Evolutionary conservation across 2,113 vertebrate genomes (phyloP).

Genomic region (Neogobius melanostomus): DNA sequence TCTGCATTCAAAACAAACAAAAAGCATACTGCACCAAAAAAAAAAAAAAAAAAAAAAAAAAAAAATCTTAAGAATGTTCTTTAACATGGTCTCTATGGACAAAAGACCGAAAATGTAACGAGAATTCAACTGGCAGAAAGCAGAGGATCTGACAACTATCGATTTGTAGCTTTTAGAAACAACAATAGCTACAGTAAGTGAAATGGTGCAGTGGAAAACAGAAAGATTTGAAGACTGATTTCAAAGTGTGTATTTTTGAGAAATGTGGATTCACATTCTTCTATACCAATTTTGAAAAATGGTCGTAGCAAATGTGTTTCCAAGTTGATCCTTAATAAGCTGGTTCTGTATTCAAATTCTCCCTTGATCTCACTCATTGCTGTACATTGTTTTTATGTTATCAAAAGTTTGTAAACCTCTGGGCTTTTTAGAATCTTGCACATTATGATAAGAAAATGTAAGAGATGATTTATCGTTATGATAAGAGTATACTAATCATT

Average conservation of each 20-base stretch:
- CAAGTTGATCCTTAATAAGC: neutral
- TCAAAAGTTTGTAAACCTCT: constrained; percentile 1
- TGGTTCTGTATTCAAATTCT: neutral
- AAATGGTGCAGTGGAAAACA: neutral
- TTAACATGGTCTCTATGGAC: neutral
- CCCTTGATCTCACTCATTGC: neutral
- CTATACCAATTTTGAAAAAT: neutral
- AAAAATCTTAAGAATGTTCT: neutral
- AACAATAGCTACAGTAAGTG: neutral
- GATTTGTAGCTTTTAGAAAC: constrained; percentile 1
- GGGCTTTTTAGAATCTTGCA: neutral
- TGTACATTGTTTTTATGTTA: constrained; percentile 3
- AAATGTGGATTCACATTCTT: neutral
- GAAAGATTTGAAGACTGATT: neutral
- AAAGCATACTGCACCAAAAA: neutral
- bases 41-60: neutral
- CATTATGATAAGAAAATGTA: constrained; percentile 2
- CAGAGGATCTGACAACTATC: neutral
- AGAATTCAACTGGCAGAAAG: neutral
- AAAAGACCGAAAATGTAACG: neutral
- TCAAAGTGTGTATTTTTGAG: neutral
- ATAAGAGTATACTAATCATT: constrained; percentile 12
- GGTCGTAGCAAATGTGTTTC: neutral
- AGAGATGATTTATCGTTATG: no score
- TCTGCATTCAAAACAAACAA: constrained; percentile 26